Conservation (phyloP, 2,113 vertebrate species). For the Corythoichthys haematopterus region DNA sequence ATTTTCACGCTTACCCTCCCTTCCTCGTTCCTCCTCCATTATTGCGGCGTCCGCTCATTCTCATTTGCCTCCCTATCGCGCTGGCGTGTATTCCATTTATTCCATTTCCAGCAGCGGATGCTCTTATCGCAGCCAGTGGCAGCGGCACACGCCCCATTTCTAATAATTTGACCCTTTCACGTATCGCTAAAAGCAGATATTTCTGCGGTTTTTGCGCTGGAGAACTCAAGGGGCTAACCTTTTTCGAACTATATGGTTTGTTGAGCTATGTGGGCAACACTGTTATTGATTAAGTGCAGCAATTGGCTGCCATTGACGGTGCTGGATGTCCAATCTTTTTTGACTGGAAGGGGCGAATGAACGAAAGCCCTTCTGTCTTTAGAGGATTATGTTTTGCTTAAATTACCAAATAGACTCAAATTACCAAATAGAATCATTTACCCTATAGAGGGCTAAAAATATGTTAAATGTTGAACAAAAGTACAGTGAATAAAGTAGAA, state of each 20-base stretch:
- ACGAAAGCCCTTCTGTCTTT: no score
- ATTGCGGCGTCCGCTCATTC: constrained; percentile 24
- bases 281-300: no score
- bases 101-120: neutral
- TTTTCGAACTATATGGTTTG: neutral
- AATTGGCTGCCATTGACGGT: no score
- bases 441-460: no score
- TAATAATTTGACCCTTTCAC: neutral
- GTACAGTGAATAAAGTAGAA: no score
- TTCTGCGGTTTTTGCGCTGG: neutral
- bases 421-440: no score
- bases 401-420: no score
- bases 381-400: no score
- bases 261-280: neutral
- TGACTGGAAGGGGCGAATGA: no score
- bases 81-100: constrained; percentile 59
- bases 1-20: constrained; percentile 19
- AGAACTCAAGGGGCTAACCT: neutral
- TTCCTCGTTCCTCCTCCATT: constrained; percentile 26
- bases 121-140: constrained; percentile 16
- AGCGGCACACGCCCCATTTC: neutral
- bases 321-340: no score
- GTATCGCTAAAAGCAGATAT: neutral
- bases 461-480: no score
- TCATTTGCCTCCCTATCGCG: constrained; percentile 11